phyloP scores from a whole-genome alignment of 2,888 invertebrate genomes.

The Polymixis lichenea region DNA sequence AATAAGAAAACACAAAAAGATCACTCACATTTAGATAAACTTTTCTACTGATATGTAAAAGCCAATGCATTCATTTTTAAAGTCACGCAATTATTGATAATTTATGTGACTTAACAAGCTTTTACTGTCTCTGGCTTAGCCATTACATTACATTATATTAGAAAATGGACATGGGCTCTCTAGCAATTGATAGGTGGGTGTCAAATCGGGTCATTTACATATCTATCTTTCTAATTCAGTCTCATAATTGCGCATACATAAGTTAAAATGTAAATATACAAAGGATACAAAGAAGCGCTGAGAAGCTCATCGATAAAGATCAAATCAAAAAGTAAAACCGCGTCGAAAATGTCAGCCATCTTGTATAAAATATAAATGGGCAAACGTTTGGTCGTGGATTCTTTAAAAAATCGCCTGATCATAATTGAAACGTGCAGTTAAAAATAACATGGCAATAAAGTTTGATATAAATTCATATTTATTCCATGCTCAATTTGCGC shows the following conservation, averaged over 20 bases:
- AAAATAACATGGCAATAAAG: slow-evolving; percentile 45
- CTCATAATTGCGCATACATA: slow-evolving; percentile 88
- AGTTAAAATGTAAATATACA: slow-evolving; percentile 76
- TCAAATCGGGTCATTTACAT: slow-evolving; percentile 72
- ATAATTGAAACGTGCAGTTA: slow-evolving; percentile 30
- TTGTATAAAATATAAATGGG: slow-evolving; percentile 33
- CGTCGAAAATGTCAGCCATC: slow-evolving; percentile 50
- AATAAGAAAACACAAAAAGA: slow-evolving; percentile 32
- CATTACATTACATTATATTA: slow-evolving; percentile 55
- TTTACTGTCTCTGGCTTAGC: slow-evolving; percentile 59
- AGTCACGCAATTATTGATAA: slow-evolving; percentile 45
- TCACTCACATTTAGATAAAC: slow-evolving; percentile 32
- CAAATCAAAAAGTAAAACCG: slow-evolving; percentile 39
- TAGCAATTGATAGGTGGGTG: slow-evolving; percentile 71
- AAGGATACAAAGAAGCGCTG: slow-evolving; percentile 66
- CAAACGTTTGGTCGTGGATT: slow-evolving; percentile 43
- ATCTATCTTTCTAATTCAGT: slow-evolving; percentile 87
- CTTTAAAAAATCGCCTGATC: slow-evolving; percentile 19
- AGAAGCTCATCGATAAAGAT: slow-evolving; percentile 60
- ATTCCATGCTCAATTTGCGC: slow-evolving; percentile 19
- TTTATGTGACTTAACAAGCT: slow-evolving; percentile 31
- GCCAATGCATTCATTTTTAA: slow-evolving; percentile 46
- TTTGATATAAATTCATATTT: slow-evolving; percentile 44
- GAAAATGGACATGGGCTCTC: slow-evolving; percentile 68
- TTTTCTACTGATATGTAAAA: slow-evolving; percentile 55